Conservation (phyloP, 2,797 vertebrate genomes). For the Premnoplex brunnescens region DNA sequence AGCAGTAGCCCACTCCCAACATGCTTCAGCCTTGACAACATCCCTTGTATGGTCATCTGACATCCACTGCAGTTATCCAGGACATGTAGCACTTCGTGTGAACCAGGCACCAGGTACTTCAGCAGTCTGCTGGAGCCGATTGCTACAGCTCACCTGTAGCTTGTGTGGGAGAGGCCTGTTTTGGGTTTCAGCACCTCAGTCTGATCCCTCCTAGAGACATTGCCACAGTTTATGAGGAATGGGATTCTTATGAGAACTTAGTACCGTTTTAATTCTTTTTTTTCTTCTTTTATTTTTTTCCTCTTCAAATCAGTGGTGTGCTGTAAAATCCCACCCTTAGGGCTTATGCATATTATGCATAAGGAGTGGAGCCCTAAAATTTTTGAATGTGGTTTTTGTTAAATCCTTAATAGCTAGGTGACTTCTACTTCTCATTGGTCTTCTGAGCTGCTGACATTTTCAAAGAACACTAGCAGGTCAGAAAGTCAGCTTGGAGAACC, state of each 20-base stretch:
- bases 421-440: slow-evolving; percentile 3
- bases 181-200: background rate
- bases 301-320: background rate
- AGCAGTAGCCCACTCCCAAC: background rate
- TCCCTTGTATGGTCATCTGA: background rate
- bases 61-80: background rate
- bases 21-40: background rate
- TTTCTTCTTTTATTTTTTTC: background rate
- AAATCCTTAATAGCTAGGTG: background rate
- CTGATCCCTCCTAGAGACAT: background rate
- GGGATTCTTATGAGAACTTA: background rate
- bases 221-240: background rate
- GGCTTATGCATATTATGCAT: background rate
- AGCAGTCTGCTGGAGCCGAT: background rate
- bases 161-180: background rate
- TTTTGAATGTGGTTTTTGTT: background rate
- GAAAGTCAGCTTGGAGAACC: slow-evolving; percentile 62
- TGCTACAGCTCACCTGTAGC: background rate
- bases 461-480: slow-evolving; percentile 63
- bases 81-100: fast-evolving
- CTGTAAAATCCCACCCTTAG: background rate
- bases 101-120: background rate
- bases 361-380: background rate
- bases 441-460: slow-evolving; percentile 62
- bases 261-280: background rate